These are phyloP conservation scores for Rhizomys pruinosus DNA, from an alignment of 2,113 vertebrate species.

Conservation along the genomic window DNA sequence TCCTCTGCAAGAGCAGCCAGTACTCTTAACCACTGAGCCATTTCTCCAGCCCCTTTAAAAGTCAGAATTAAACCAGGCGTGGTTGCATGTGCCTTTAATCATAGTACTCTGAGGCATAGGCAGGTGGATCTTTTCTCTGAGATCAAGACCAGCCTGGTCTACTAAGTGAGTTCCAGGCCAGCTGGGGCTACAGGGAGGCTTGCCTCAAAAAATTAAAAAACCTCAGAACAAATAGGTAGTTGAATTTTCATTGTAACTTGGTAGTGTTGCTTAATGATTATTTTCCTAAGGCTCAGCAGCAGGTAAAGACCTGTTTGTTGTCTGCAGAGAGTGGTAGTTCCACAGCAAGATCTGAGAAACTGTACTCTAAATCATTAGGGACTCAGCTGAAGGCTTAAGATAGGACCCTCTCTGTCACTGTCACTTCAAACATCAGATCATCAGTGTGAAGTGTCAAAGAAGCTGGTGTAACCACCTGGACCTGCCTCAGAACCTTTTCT, in stretches of 20 bases:
- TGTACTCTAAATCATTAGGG: background rate
- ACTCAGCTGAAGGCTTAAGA: background rate
- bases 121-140: too few species aligned
- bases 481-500: too few species aligned
- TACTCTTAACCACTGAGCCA: too few species aligned
- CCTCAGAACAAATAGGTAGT: background rate
- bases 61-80: too few species aligned
- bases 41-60: too few species aligned
- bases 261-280: background rate
- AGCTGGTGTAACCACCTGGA: background rate
- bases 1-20: too few species aligned
- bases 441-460: background rate
- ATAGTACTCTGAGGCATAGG: too few species aligned
- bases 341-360: background rate
- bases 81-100: too few species aligned
- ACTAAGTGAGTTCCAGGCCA: too few species aligned
- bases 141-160: too few species aligned
- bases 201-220: background rate
- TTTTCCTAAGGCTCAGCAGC: background rate
- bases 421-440: background rate
- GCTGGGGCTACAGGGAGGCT: too few species aligned
- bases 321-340: background rate
- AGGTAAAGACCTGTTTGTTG: background rate
- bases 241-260: background rate
- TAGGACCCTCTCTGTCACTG: too few species aligned